These are phyloP conservation scores for Ia io DNA, from an alignment of 2,113 vertebrate species.

Conservation along the genomic window DNA sequence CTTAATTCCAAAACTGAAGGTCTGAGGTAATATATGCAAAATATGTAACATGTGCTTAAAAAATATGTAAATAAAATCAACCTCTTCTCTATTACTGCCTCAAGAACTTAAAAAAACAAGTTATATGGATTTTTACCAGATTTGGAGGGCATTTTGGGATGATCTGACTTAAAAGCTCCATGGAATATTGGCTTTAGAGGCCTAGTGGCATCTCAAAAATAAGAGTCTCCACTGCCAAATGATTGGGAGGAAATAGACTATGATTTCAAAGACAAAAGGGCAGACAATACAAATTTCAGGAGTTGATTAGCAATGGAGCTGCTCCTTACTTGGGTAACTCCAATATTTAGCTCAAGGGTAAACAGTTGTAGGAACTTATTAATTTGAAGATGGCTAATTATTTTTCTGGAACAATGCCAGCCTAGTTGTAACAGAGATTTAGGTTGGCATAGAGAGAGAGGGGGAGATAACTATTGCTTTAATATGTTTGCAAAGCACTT, in stretches of 20 bases:
- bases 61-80: not conserved
- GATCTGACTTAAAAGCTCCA: not conserved
- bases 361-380: conserved; percentile 10
- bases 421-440: not conserved
- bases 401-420: conserved; percentile 47
- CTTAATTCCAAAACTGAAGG: not conserved
- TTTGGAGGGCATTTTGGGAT: not conserved
- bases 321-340: not conserved
- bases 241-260: not conserved
- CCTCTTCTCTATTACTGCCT: not conserved
- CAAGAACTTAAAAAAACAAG: not conserved
- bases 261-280: conserved; percentile 34
- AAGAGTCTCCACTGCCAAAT: not conserved
- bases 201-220: not conserved
- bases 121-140: not conserved
- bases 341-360: not conserved
- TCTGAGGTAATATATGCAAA: not conserved
- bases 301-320: not conserved
- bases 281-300: not conserved
- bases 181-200: not conserved
- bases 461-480: not conserved
- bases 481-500: not conserved
- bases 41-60: not conserved
- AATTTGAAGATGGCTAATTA: conserved; percentile 44
- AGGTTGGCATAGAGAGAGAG: not conserved